Conservation (phyloP, 2,888 invertebrate genomes). For the Melieria omissa region DNA sequence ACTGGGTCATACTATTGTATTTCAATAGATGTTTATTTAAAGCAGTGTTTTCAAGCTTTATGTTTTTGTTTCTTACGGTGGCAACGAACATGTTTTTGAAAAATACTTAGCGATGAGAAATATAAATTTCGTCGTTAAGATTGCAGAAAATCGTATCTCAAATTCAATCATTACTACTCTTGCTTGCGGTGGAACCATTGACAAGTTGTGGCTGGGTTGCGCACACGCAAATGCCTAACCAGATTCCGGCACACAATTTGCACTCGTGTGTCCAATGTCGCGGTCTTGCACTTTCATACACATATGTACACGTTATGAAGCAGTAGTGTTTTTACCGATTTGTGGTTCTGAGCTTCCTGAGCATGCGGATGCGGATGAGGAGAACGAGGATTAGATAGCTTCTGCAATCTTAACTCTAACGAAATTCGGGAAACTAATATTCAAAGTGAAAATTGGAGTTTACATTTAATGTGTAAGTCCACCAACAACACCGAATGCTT, state of each 20-base stretch:
- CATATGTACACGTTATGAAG: no score
- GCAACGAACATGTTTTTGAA: conserved; percentile 44
- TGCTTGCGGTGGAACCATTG: neutral
- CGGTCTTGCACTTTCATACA: no score
- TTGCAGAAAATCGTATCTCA: conserved; percentile 66
- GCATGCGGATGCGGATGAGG: neutral
- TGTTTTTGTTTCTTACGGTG: no score
- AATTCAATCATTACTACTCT: conserved; percentile 47
- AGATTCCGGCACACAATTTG: no score
- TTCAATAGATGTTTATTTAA: no score
- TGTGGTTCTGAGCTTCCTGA: neutral
- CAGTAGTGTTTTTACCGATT: no score
- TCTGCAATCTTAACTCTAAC: conserved; percentile 60
- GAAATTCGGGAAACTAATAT: conserved; percentile 59
- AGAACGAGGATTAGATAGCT: conserved; percentile 36
- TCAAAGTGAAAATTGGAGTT: conserved; percentile 61
- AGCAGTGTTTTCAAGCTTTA: no score
- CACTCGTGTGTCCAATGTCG: no score
- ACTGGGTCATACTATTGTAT: no score
- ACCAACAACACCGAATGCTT: conserved; percentile 51
- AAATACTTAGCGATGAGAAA: conserved; percentile 58
- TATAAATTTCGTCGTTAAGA: conserved; percentile 61
- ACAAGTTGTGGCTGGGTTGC: neutral
- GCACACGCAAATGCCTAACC: no score
- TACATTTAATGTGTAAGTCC: conserved; percentile 59